Evolutionary conservation across 2,888 invertebrate species (phyloP), one percentile per base, ranked within the genome.

Genomic region (Sipha maydis): DNA sequence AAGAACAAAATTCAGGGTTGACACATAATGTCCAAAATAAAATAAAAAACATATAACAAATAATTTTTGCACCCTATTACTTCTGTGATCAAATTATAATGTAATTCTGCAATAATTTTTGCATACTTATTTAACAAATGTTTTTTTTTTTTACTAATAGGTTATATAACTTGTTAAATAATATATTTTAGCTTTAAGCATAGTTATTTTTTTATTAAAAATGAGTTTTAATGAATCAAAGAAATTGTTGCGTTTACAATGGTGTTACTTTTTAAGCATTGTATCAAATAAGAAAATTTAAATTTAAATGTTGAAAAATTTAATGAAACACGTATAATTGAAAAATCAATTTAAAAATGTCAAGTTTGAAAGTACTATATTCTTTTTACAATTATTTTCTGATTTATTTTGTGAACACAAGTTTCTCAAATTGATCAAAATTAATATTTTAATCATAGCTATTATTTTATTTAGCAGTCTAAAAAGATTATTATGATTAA

Each of bases 1-100:
- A 73, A 78, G n/a, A 78, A 71, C 69, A n/a, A 78, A 77, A 77
- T 71, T 79, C 78, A 85, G 78, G 85, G 85, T 85, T 69, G 17
- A 78, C 14, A 79, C 69, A 34, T 28, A 61, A 38, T 56, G 28
- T 76, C 21, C 7, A 5, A 8, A 75, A n/a, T 3, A 56, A 84
- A 56, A 61, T 2, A 21, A 61, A 69, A 69, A 69, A 14, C 48
- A 8, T 54, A 14, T n/a, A 41, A 84, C 28, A 31, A n/a, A 69
- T 78, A 71, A 71, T 69, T 54, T 25, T 67, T 84, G 28, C 9
- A 2, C 38, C 61, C 84, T 54, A n/a, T 31, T 41, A 67, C 14
- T 84, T 76, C 31, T 84, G 84, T 77, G 85, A 78, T 85, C 69
- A 71, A 86, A 79, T 73, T 54, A 71, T 79, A 78, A 14, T 77